phyloP scores from a whole-genome alignment of 2,888 invertebrate species.

The Cinara cedri region DNA sequence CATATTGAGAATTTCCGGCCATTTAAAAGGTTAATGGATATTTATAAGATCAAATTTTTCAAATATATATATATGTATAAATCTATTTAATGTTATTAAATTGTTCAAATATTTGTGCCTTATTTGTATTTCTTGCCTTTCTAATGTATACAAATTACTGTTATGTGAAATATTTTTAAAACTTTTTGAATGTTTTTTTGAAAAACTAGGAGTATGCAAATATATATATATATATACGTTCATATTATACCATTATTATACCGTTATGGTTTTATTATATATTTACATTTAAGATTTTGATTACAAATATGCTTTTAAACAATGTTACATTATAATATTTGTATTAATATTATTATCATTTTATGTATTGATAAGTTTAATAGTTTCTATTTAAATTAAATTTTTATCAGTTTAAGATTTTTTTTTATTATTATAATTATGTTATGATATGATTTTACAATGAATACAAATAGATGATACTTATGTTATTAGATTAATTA shows the following conservation, averaged over 20 bases:
- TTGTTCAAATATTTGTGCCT: constrained; percentile 31
- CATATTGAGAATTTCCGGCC: constrained; percentile 6
- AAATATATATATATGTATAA: constrained; percentile 12
- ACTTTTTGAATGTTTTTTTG: neutral
- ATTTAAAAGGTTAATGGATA: neutral
- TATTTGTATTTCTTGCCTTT: constrained; percentile 23
- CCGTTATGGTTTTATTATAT: constrained; percentile 2
- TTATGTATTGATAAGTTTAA: constrained; percentile 31
- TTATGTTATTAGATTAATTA: constrained; percentile 30
- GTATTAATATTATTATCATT: constrained; percentile 41
- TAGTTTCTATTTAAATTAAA: constrained; percentile 49
- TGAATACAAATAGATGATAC: neutral
- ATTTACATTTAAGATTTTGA: constrained; percentile 6
- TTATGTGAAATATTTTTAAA: neutral
- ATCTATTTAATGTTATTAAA: constrained; percentile 12
- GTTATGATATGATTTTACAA: constrained; percentile 22
- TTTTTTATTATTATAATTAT: constrained; percentile 22
- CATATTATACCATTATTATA: neutral
- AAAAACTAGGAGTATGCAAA: neutral
- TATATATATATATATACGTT: constrained; percentile 15
- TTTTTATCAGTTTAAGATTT: constrained; percentile 20
- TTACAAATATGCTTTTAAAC: constrained; percentile 32
- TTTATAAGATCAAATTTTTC: constrained; percentile 33
- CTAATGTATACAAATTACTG: neutral
- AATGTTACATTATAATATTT: constrained; percentile 39